Evolutionary conservation across 2,797 vertebrate species (phyloP).

Genomic region (Leucoraja ocellata): DNA sequence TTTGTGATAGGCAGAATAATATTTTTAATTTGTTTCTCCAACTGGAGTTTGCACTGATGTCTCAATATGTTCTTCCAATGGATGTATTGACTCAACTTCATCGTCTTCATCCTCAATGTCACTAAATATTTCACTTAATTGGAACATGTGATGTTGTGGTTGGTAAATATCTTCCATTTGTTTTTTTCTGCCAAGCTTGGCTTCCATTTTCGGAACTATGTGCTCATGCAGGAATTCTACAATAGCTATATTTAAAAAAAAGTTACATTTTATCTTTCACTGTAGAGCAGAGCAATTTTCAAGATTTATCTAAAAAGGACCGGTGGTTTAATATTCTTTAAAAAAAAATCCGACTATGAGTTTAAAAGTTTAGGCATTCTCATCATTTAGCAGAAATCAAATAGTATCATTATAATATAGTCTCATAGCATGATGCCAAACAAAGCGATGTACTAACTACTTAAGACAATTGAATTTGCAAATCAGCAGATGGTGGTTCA

Average conservation of each 20-base stretch:
- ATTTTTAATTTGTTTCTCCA: background rate
- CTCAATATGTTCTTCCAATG: too few species aligned
- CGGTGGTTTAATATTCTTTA: background rate
- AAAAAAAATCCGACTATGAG: background rate
- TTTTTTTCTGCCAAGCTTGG: constrained; percentile 43
- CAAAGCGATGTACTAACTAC: background rate
- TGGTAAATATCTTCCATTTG: background rate
- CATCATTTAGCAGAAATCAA: background rate
- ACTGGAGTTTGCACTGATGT: background rate
- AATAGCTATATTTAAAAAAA: constrained; percentile 57
- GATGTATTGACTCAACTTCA: background rate
- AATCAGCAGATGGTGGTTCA: background rate
- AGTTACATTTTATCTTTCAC: background rate
- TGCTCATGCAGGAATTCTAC: constrained; percentile 61
- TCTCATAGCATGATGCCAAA: background rate
- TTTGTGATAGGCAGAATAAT: background rate
- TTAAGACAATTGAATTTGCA: background rate
- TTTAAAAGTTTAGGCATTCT: background rate
- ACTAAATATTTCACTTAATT: constrained; percentile 54
- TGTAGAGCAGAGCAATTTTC: too few species aligned
- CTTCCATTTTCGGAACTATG: constrained; percentile 57
- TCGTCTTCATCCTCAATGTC: background rate
- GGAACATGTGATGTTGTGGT: constrained; percentile 44
- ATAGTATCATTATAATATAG: background rate
- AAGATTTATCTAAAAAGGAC: background rate